Evolutionary conservation across 1,140 invertebrate genomes (phyloP).

Genomic region (Bombus sibiricus): DNA sequence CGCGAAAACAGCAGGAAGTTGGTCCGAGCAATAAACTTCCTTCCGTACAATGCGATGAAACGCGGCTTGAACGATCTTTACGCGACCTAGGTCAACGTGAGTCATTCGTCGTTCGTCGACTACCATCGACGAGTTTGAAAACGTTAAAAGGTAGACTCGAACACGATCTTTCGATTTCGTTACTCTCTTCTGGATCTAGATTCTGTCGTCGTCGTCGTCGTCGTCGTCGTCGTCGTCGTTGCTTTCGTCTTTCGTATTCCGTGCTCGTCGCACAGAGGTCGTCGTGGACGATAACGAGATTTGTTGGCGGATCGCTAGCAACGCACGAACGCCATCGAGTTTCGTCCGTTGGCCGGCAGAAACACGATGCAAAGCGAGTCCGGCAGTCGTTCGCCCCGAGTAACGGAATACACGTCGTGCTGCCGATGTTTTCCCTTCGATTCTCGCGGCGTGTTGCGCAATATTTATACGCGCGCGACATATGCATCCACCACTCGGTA

Average conservation of each 20-base stretch:
- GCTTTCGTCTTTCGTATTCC: neutral
- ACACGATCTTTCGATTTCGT: neutral
- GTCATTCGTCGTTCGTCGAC: neutral
- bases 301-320: neutral
- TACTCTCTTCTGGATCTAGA: neutral
- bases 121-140: conserved; percentile 4
- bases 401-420: conserved; percentile 66
- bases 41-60: neutral
- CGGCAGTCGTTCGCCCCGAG: conserved; percentile 59
- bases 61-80: conserved; percentile 7
- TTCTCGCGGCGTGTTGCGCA: conserved; percentile 57
- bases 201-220: neutral
- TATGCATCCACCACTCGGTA: conserved; percentile 21
- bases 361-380: conserved; percentile 46
- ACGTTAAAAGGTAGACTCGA: conserved; percentile 12
- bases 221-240: too few species aligned
- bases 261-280: neutral
- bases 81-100: conserved; percentile 33
- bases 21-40: neutral
- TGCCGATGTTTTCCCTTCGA: conserved; percentile 62
- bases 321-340: conserved; percentile 2
- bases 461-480: conserved; percentile 53
- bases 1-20: neutral
- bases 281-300: conserved; percentile 16
- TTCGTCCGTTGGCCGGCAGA: conserved; percentile 14